Evolutionary conservation across 2,888 invertebrate species (phyloP).

Genomic region (Ophion obscuratus): DNA sequence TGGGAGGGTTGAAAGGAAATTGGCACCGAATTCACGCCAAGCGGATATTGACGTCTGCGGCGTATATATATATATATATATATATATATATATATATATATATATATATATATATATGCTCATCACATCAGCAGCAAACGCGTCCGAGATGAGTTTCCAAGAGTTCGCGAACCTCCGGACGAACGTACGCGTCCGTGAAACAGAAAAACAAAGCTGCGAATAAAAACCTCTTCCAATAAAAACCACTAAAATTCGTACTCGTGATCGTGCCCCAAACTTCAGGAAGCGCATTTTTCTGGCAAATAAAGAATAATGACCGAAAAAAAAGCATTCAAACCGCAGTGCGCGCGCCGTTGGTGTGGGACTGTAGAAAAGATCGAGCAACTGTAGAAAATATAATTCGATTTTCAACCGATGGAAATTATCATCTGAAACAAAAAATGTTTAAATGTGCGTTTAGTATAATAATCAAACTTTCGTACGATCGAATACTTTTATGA

Average conservation of each 20-base stretch:
- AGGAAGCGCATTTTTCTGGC: too few species aligned
- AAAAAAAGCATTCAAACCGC: too few species aligned
- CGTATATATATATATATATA: slow-evolving; percentile 19
- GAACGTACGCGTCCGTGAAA: slow-evolving; percentile 33
- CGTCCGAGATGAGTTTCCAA: slow-evolving; percentile 54
- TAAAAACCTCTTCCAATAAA: slow-evolving; percentile 1
- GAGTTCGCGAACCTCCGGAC: slow-evolving; percentile 35
- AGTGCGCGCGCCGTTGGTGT: too few species aligned
- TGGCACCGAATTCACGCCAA: slow-evolving; percentile 54
- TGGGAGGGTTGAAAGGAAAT: slow-evolving; percentile 54
- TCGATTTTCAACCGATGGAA: too few species aligned
- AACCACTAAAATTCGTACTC: not conserved
- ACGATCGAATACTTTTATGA: too few species aligned
- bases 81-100: slow-evolving; percentile 3
- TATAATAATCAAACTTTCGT: too few species aligned
- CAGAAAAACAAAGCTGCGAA: slow-evolving; percentile 40
- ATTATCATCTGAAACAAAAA: too few species aligned
- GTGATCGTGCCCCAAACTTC: too few species aligned
- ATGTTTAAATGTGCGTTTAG: too few species aligned
- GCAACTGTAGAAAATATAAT: too few species aligned
- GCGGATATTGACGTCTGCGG: slow-evolving; percentile 64
- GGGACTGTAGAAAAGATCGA: too few species aligned
- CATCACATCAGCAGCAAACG: slow-evolving; percentile 41
- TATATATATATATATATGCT: slow-evolving; percentile 11
- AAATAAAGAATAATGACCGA: too few species aligned